phyloP scores from a whole-genome alignment of 37 sponge, comb jelly and placozoan genomes.

The Hormiphora californensis region DNA sequence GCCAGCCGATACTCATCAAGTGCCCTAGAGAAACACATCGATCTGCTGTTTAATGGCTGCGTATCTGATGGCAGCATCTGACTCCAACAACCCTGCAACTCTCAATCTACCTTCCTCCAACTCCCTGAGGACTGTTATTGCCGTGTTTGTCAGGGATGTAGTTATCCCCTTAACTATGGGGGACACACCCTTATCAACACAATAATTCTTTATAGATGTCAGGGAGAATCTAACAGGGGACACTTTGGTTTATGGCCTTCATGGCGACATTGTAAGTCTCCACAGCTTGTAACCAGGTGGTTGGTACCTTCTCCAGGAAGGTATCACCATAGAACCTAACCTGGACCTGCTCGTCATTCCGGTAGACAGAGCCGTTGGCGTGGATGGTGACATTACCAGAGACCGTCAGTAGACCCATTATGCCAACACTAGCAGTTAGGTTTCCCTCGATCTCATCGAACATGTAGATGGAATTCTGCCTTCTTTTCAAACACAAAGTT shows the following conservation, averaged over 20 bases:
- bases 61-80: slow-evolving; percentile 14
- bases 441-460: not conserved
- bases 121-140: not conserved
- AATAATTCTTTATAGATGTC: not conserved
- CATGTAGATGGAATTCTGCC: not conserved
- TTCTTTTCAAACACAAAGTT: slow-evolving; percentile 16
- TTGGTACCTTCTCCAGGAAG: slow-evolving; percentile 6
- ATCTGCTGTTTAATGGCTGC: not conserved
- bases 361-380: not conserved
- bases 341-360: not conserved
- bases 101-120: not conserved
- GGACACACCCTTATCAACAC: not conserved
- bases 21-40: not conserved
- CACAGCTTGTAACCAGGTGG: not conserved
- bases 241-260: too few relatives aligned
- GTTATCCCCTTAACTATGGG: not conserved
- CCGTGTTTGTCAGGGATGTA: not conserved
- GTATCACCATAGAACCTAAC: slow-evolving; percentile 48
- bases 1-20: not conserved
- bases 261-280: too few relatives aligned
- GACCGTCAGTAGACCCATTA: not conserved
- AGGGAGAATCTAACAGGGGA: not conserved
- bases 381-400: not conserved
- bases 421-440: not conserved
- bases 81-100: not conserved